Evolutionary conservation across 2,888 invertebrate genomes (phyloP).

Genomic region (Globia sparganii): DNA sequence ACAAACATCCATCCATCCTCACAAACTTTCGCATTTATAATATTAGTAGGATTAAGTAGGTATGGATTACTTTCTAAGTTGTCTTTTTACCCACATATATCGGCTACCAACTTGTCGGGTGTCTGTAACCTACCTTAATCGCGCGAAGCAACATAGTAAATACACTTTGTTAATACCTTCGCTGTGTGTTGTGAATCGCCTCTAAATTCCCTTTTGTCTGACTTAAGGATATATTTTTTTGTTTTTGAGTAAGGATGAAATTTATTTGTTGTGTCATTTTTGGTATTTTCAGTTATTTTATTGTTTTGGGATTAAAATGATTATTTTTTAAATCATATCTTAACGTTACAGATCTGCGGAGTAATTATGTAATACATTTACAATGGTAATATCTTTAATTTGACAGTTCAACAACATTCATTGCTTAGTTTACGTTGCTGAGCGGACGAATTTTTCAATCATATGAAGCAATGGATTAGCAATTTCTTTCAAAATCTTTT

Average conservation of each 20-base stretch:
- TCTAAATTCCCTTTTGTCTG: slow-evolving; percentile 44
- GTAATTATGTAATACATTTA: not conserved
- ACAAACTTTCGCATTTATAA: too few species aligned
- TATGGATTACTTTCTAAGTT: too few species aligned
- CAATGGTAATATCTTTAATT: not conserved
- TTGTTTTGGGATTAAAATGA: not conserved
- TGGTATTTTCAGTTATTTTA: too few species aligned
- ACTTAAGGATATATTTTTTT: slow-evolving; percentile 11
- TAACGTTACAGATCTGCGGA: not conserved
- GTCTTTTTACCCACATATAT: too few species aligned
- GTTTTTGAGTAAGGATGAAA: not conserved
- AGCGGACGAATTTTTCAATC: not conserved
- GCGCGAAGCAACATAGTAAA: slow-evolving; percentile 60
- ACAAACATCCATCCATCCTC: too few species aligned
- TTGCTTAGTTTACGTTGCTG: not conserved
- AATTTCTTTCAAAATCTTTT: not conserved
- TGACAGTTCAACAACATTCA: not conserved
- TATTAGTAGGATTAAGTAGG: too few species aligned
- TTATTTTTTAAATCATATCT: too few species aligned
- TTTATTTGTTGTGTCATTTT: not conserved
- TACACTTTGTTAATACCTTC: slow-evolving; percentile 57
- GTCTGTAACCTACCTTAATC: not conserved
- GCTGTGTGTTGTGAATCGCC: slow-evolving; percentile 54
- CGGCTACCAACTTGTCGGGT: too few species aligned
- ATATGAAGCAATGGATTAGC: not conserved